Evolutionary conservation across 2,113 vertebrate genomes (phyloP).

Genomic region (Myrmecophaga tridactyla): DNA sequence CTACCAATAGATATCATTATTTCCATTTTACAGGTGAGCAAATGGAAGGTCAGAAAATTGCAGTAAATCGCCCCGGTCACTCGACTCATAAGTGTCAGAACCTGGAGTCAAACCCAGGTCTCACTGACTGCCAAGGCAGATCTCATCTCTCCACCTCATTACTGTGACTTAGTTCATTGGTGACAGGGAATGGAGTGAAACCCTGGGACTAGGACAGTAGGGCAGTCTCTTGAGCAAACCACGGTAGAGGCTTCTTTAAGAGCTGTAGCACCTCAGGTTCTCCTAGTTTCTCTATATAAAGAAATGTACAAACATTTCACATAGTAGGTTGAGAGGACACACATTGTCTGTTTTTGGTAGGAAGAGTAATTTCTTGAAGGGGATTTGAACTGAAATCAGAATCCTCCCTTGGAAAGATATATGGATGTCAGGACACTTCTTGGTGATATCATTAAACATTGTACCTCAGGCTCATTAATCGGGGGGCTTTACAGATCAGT

Average conservation of each 20-base stretch:
- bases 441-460: not conserved
- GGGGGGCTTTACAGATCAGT: not conserved
- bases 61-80: not conserved
- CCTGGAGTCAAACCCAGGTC: not conserved
- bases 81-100: not conserved
- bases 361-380: not conserved
- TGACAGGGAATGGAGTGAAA: not conserved
- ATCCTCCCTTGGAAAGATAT: not conserved
- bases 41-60: not conserved
- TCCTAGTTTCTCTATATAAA: not conserved
- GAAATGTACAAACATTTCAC: not conserved
- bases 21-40: not conserved
- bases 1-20: not conserved
- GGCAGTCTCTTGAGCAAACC: not conserved
- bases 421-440: not conserved
- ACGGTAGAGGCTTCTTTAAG: not conserved
- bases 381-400: slow-evolving; percentile 9
- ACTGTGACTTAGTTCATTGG: not conserved
- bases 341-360: not conserved
- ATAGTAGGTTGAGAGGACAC: not conserved
- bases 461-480: not conserved
- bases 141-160: not conserved
- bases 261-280: not conserved
- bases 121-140: not conserved
- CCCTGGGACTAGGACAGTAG: not conserved